These are phyloP conservation scores for Arizona elegans DNA, from an alignment of 2,113 vertebrate genomes.

Conservation along the genomic window DNA sequence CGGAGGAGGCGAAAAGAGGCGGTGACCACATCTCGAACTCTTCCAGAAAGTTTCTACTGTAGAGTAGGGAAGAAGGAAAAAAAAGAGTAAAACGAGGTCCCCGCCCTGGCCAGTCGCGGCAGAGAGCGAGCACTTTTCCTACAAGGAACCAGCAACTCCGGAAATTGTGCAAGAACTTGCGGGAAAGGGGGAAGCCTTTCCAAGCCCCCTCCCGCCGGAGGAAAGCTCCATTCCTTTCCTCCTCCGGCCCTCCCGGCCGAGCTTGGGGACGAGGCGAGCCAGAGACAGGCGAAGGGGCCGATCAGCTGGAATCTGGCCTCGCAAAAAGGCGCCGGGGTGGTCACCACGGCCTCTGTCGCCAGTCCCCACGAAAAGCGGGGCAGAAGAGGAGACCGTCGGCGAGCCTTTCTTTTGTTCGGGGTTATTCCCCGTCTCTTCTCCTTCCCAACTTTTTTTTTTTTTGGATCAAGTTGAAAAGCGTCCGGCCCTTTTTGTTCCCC, in stretches of 20 bases:
- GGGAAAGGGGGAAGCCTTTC: not conserved
- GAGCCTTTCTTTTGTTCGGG: not conserved
- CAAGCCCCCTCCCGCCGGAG: not conserved
- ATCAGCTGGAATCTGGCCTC: not conserved
- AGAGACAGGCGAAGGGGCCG: not conserved
- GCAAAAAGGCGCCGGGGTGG: not conserved
- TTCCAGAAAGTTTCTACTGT: not conserved
- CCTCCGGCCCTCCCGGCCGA: not conserved
- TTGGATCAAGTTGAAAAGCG: not conserved
- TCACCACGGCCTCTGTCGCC: not conserved
- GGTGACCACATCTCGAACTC: not conserved
- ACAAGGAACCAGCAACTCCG: conserved; percentile 12
- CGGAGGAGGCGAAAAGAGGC: not conserved
- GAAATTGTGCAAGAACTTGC: not conserved
- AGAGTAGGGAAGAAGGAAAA: not conserved
- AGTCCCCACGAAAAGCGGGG: too few relatives aligned
- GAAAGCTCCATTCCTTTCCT: not conserved
- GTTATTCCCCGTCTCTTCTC: not conserved
- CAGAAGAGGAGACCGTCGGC: not conserved
- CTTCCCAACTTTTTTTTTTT: not conserved
- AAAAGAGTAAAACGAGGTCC: not conserved
- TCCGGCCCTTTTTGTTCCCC: not conserved
- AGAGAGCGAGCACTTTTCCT: not conserved
- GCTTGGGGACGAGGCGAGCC: not conserved
- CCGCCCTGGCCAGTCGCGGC: not conserved